A percentile compares a stretch with the other conserved stretches of the same genome.
These are phyloP conservation scores for Rhynchomys soricoides DNA, from an alignment of 2,113 vertebrate genomes.

Conservation along the genomic window DNA sequence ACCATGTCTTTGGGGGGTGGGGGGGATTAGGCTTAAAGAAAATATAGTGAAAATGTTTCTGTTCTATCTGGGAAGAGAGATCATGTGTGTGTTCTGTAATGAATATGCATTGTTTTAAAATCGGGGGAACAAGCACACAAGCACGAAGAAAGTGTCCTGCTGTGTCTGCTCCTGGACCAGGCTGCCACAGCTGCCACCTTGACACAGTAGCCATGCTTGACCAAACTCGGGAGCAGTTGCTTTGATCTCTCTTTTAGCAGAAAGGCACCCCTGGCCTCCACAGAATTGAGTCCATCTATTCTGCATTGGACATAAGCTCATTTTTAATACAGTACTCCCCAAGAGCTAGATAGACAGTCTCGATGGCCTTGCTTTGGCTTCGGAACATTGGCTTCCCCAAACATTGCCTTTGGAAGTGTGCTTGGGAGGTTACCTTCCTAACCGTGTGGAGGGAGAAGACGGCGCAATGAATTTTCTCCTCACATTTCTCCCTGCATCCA, in stretches of 20 bases:
- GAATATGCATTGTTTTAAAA: background rate
- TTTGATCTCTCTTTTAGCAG: background rate
- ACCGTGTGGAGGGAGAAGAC: background rate
- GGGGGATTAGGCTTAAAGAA: background rate
- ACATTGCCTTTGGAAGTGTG: background rate
- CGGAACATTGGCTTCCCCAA: background rate
- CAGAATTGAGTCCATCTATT: background rate
- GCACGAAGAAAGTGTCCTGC: background rate
- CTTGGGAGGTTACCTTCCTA: conserved; percentile 33
- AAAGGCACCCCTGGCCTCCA: background rate
- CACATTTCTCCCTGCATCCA: conserved; percentile 25
- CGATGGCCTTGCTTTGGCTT: background rate
- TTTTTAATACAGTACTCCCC: conserved; percentile 36
- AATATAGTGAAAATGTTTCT: background rate
- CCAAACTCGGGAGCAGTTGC: background rate
- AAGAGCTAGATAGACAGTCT: background rate
- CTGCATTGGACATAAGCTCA: background rate
- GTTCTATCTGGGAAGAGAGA: background rate
- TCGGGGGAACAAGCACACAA: background rate
- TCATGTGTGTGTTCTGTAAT: background rate
- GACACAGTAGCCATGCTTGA: background rate
- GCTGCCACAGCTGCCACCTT: background rate
- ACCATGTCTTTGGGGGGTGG: background rate
- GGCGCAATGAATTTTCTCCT: background rate
- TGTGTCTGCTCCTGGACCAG: background rate